A percentile compares a stretch with the other conserved stretches of the same genome.
These are phyloP conservation scores for Sinhomidia bicolor DNA, from an alignment of 2,888 invertebrate species.

Conservation along the genomic window DNA sequence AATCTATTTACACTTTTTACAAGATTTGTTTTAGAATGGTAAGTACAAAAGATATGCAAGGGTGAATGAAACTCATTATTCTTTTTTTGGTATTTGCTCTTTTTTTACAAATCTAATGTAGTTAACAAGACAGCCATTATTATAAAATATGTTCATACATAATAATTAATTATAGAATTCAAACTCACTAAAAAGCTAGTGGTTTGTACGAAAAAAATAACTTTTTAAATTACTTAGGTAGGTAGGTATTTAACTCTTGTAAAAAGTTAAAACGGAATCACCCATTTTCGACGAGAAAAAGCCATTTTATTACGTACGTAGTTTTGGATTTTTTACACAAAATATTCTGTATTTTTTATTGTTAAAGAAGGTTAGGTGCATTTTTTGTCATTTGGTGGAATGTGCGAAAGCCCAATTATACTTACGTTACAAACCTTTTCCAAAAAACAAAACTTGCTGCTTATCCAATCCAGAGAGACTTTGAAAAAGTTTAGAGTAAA, in stretches of 20 bases:
- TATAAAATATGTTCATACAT: constrained; percentile 6
- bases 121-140: background rate
- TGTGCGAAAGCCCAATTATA: constrained; percentile 72
- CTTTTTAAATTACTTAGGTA: background rate
- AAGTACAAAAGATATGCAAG: constrained; percentile 71
- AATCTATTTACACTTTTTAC: background rate
- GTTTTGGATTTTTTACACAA: constrained; percentile 53
- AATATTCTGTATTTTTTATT: constrained; percentile 50
- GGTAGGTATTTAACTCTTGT: background rate
- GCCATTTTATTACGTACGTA: background rate
- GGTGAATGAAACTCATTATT: constrained; percentile 56
- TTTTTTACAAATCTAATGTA: constrained; percentile 12
- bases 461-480: too few relatives aligned
- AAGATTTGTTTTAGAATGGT: background rate
- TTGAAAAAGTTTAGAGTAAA: too few relatives aligned
- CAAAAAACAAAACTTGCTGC: background rate
- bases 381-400: constrained; percentile 73
- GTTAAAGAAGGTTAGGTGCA: constrained; percentile 1
- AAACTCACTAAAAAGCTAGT: constrained; percentile 48
- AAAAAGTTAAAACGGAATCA: constrained; percentile 33
- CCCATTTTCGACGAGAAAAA: constrained; percentile 40
- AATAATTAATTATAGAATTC: background rate
- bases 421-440: background rate
- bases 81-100: constrained; percentile 29
- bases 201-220: constrained; percentile 65